phyloP scores from a whole-genome alignment of 2,888 invertebrate genomes.

The Hirtodrosophila trivittata region DNA sequence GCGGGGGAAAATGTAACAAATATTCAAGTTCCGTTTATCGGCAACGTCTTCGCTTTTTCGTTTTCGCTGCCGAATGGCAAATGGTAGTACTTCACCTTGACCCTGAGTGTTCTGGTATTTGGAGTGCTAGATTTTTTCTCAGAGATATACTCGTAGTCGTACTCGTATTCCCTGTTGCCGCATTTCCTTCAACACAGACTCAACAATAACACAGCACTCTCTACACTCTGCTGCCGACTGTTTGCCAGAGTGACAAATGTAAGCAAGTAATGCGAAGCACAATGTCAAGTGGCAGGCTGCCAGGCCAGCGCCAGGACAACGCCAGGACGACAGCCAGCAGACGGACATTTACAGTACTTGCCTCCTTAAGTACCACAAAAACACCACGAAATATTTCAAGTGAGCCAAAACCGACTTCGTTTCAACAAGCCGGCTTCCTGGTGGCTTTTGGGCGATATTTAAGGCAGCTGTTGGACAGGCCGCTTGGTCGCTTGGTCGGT shows the following conservation, averaged over 20 bases:
- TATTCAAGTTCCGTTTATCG: background rate
- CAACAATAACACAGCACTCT: conserved; percentile 7
- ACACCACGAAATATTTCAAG: conserved; percentile 23
- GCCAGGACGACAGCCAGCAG: conserved; percentile 19
- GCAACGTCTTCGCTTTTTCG: background rate
- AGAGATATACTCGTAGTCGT: background rate
- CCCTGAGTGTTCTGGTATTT: conserved; percentile 47
- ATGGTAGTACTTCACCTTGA: conserved; percentile 52
- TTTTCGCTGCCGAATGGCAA: conserved; percentile 10
- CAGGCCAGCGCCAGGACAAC: too few relatives aligned
- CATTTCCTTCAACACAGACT: conserved; percentile 13
- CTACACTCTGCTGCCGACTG: too few relatives aligned
- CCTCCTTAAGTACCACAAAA: conserved; percentile 7
- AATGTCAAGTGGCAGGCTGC: conserved; percentile 44
- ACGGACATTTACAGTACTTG: conserved; percentile 22
- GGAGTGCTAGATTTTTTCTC: conserved; percentile 42
- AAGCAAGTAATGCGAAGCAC: conserved; percentile 51
- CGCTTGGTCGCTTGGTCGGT: conserved; percentile 7
- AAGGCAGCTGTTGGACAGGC: conserved; percentile 11
- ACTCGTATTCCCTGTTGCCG: conserved; percentile 2
- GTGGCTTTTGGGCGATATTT: conserved; percentile 17
- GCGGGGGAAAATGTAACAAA: conserved; percentile 8
- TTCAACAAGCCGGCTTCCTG: background rate
- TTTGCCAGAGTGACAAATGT: conserved; percentile 41
- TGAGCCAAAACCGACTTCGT: conserved; percentile 6